Percentiles rank a stretch among this genome's conserved stretches.
Conservation (phyloP, 2,113 vertebrate species). For the Chelonoidis abingdonii region DNA sequence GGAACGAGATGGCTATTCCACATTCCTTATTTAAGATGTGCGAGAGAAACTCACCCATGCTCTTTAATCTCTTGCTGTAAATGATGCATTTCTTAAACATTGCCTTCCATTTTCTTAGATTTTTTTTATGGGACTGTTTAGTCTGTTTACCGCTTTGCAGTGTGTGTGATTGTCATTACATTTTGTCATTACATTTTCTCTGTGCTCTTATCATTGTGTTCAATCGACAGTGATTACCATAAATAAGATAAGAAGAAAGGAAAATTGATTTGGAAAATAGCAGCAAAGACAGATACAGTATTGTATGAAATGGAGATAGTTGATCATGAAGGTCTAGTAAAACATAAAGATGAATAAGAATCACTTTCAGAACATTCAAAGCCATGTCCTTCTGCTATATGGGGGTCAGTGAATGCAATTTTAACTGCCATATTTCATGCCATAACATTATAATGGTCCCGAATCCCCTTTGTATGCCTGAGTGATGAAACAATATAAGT, state of each 20-base stretch:
- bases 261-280: conserved; percentile 19
- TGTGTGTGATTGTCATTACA: not conserved
- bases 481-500: conserved; percentile 17
- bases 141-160: not conserved
- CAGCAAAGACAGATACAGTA: not conserved
- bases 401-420: conserved; percentile 14
- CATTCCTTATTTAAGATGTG: not conserved
- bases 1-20: not conserved
- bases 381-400: not conserved
- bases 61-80: not conserved
- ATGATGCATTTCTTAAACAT: not conserved
- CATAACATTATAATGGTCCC: not conserved
- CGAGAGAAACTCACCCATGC: not conserved
- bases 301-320: not conserved
- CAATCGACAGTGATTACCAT: not conserved
- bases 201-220: conserved; percentile 8
- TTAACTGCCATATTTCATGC: conserved; percentile 10
- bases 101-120: not conserved
- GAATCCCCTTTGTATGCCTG: not conserved
- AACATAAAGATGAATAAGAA: conserved; percentile 5
- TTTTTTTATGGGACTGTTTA: not conserved
- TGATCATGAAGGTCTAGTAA: not conserved
- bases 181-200: conserved; percentile 6
- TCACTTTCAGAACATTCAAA: not conserved
- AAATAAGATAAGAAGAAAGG: conserved; percentile 6